phyloP scores from a whole-genome alignment of 1,140 invertebrate species.

The Melipona quadrifasciata region DNA sequence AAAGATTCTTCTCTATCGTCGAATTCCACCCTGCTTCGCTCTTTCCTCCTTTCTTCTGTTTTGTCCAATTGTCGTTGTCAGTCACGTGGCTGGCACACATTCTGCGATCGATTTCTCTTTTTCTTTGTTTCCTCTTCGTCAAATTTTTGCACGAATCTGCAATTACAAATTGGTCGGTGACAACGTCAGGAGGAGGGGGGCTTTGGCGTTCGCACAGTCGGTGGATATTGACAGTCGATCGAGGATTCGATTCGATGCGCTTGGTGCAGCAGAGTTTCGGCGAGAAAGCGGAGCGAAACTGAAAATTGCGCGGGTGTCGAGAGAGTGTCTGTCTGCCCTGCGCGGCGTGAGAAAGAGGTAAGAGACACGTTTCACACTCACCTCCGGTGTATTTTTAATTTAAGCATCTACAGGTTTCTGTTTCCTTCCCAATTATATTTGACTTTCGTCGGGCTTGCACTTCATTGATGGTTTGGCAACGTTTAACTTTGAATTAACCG shows the following conservation, averaged over 20 bases:
- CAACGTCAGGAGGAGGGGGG: neutral
- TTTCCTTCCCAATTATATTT: neutral
- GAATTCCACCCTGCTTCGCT: neutral
- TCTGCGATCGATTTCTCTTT: neutral
- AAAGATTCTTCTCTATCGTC: neutral
- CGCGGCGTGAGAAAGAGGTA: slow-evolving; percentile 5
- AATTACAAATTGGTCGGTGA: neutral
- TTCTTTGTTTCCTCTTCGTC: neutral
- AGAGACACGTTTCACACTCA: neutral
- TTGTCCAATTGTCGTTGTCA: neutral
- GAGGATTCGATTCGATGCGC: neutral
- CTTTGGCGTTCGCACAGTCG: neutral
- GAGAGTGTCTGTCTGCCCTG: slow-evolving; percentile 11
- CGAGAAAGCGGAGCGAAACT: neutral
- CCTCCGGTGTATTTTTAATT: neutral
- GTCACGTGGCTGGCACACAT: too few species aligned
- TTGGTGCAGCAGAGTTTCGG: neutral
- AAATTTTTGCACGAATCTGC: neutral
- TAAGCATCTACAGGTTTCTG: neutral
- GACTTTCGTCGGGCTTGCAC: neutral
- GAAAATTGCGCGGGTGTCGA: neutral
- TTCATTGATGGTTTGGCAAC: neutral
- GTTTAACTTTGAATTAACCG: too few species aligned
- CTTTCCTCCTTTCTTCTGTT: neutral
- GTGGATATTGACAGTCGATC: neutral